These are phyloP conservation scores for Volucella bombylans DNA, from an alignment of 2,888 invertebrate species.

Conservation along the genomic window DNA sequence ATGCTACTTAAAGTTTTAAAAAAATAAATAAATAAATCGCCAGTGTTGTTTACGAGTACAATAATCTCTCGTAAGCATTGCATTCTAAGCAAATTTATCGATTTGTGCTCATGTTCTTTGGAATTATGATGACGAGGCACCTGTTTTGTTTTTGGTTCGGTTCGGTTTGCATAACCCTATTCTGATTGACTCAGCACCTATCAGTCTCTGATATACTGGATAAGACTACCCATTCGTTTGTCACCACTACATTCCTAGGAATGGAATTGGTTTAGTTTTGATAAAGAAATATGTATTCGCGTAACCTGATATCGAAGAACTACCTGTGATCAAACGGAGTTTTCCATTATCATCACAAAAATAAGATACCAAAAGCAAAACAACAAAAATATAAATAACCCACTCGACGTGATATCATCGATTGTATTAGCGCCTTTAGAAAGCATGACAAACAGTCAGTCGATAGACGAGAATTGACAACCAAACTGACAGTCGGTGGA, in stretches of 20 bases:
- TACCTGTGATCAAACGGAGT: not conserved
- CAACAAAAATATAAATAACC: constrained; percentile 2
- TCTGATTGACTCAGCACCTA: constrained; percentile 15
- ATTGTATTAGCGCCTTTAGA: constrained; percentile 43
- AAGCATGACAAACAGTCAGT: constrained; percentile 45
- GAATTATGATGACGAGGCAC: constrained; percentile 10
- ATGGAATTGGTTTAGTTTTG: not conserved
- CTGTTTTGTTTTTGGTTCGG: constrained; percentile 8
- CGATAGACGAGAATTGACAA: not conserved
- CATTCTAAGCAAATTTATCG: constrained; percentile 24
- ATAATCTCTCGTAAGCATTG: not conserved
- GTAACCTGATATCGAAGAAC: not conserved
- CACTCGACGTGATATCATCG: constrained; percentile 62
- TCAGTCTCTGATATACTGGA: not conserved
- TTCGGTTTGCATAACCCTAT: not conserved
- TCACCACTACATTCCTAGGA: not conserved
- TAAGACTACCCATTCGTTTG: constrained; percentile 1
- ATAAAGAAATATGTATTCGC: not conserved
- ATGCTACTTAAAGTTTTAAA: constrained; percentile 35
- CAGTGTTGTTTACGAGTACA: too few relatives aligned
- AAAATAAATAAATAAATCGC: not conserved
- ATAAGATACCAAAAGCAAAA: constrained; percentile 7
- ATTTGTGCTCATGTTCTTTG: constrained; percentile 9
- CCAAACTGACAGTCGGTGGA: constrained; percentile 11
- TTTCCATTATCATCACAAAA: constrained; percentile 24